These are phyloP conservation scores for Apodemus agrarius DNA, from an alignment of 2,797 vertebrate genomes.

Conservation along the genomic window DNA sequence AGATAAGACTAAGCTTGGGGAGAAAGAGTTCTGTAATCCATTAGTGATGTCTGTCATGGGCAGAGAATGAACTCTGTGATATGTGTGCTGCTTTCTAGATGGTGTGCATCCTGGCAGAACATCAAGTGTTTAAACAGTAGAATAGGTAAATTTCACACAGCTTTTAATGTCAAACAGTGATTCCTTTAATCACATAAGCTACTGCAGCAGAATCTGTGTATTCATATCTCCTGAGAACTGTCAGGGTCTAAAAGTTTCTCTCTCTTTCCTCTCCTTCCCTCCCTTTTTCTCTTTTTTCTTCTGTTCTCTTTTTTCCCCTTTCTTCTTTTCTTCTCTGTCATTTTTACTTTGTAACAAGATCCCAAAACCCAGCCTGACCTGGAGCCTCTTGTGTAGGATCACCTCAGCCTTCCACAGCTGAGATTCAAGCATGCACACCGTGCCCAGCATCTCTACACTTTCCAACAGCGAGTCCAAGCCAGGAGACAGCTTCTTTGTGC, in stretches of 20 bases:
- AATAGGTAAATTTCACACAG: background rate
- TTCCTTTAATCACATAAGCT: background rate
- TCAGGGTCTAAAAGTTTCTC: background rate
- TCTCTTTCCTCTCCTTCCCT: background rate
- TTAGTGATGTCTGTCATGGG: background rate
- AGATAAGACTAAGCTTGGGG: background rate
- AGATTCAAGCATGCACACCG: background rate
- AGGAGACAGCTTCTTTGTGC: background rate
- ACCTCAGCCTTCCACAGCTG: background rate
- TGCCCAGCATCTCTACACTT: background rate
- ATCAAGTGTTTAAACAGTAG: background rate
- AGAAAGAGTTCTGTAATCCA: background rate
- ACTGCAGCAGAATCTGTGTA: background rate
- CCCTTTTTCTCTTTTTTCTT: no score
- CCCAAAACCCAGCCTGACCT: background rate
- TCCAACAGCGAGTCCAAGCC: background rate
- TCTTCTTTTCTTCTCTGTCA: background rate
- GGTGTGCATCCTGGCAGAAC: background rate
- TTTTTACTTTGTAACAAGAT: background rate
- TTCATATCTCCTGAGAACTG: background rate
- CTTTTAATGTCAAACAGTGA: background rate
- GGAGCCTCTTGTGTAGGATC: background rate
- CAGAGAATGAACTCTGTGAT: background rate
- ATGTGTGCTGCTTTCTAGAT: background rate
- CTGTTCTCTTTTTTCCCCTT: background rate